Conservation (phyloP, 2,797 vertebrate species). For the Alcedo quadribrachys region DNA sequence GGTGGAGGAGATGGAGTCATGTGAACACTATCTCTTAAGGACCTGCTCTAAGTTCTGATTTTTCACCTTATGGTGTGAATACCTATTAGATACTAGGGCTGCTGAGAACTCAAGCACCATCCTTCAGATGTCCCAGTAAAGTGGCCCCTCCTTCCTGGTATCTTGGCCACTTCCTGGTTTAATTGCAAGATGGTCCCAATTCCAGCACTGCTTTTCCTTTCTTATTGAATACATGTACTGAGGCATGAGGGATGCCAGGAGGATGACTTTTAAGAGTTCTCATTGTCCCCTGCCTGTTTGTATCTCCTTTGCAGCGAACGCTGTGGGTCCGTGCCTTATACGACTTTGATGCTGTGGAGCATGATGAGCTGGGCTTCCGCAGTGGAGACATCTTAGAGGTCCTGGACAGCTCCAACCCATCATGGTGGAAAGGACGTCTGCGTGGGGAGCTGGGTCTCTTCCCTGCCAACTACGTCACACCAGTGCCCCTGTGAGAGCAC, state of each 20-base stretch:
- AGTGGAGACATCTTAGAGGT: constrained; percentile 90
- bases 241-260: neutral
- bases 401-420: constrained; percentile 85
- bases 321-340: constrained; percentile 89
- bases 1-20: neutral
- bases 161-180: constrained; percentile 10
- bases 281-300: neutral
- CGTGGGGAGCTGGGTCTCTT: constrained; percentile 87
- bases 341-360: constrained; percentile 87
- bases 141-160: neutral
- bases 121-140: neutral
- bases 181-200: neutral
- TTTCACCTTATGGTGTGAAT: neutral
- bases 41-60: neutral
- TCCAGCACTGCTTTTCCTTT: neutral
- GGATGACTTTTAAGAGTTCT: neutral
- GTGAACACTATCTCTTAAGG: neutral
- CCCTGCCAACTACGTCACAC: constrained; percentile 89
- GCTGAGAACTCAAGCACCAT: neutral
- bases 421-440: constrained; percentile 92
- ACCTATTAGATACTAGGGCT: neutral
- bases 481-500: constrained; percentile 73
- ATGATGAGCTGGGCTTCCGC: constrained; percentile 89
- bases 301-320: constrained; percentile 62
- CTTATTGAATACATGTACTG: neutral